phyloP scores from a whole-genome alignment of 2,888 invertebrate genomes.

The Julus scandinavius region DNA sequence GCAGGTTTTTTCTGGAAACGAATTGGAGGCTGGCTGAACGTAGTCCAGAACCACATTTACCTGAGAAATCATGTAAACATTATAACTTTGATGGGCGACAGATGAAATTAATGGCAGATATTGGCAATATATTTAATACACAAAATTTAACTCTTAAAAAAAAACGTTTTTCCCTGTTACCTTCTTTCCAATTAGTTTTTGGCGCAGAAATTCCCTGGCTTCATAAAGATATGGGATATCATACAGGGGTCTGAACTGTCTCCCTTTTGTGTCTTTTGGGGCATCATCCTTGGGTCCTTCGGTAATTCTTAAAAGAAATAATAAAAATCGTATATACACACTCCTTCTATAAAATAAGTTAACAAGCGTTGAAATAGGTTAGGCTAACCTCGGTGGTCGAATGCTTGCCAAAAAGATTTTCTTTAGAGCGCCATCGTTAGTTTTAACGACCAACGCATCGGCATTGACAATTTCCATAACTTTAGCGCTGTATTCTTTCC shows the following conservation, averaged over 20 bases:
- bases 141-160: neutral
- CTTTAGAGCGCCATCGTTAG: conserved; percentile 79
- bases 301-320: neutral
- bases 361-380: conserved; percentile 58
- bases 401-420: conserved; percentile 97
- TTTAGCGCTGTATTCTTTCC: conserved; percentile 82
- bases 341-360: neutral
- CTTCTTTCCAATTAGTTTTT: conserved; percentile 94
- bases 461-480: conserved; percentile 94
- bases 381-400: conserved; percentile 84
- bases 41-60: conserved; percentile 92
- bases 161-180: conserved; percentile 64
- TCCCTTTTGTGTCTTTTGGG: conserved; percentile 57
- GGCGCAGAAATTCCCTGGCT: conserved; percentile 94
- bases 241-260: conserved; percentile 84
- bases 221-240: conserved; percentile 99
- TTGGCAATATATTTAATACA: too few species aligned
- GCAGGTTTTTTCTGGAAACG: conserved; percentile 94
- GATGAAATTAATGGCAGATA: neutral
- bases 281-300: conserved; percentile 15
- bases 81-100: neutral
- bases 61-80: conserved; percentile 60
- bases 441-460: conserved; percentile 89
- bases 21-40: conserved; percentile 89
- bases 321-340: neutral